A percentile compares a stretch with the other conserved stretches of the same genome.
These are phyloP conservation scores for Cyprinodon brontotheroides DNA, from an alignment of 2,113 vertebrate genomes.

Conservation along the genomic window DNA sequence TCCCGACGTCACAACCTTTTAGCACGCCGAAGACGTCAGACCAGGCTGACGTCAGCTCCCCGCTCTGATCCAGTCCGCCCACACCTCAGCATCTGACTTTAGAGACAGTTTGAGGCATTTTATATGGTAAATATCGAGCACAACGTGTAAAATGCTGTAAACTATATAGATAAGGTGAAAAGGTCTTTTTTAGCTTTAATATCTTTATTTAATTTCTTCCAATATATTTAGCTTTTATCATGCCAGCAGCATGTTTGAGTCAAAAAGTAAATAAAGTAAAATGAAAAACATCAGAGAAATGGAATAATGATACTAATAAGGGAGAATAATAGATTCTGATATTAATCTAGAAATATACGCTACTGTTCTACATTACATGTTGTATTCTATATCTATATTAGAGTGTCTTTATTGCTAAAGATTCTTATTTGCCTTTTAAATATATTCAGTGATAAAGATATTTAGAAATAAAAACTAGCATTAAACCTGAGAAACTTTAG, in stretches of 20 bases:
- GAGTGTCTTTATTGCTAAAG: background rate
- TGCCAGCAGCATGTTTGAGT: background rate
- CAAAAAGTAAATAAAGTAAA: background rate
- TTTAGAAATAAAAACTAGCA: too few relatives aligned
- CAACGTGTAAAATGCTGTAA: background rate
- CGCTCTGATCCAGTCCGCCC: background rate
- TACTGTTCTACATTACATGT: background rate
- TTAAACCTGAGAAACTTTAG: background rate
- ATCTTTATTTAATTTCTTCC: background rate
- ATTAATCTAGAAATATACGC: background rate
- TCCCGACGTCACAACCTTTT: slow-evolving; percentile 18
- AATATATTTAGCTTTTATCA: background rate
- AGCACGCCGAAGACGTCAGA: slow-evolving; percentile 24
- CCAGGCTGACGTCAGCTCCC: slow-evolving; percentile 32
- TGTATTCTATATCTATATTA: too few relatives aligned
- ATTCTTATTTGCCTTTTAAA: background rate
- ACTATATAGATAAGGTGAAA: background rate
- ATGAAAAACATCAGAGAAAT: background rate
- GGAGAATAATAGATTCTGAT: background rate
- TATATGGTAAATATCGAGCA: background rate
- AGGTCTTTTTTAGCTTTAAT: too few relatives aligned
- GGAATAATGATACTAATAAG: background rate
- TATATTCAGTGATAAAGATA: too few relatives aligned
- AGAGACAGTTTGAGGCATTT: background rate
- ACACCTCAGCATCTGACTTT: background rate